Conservation (phyloP, 1,140 invertebrate genomes). For the Scaptomyza pallida region DNA sequence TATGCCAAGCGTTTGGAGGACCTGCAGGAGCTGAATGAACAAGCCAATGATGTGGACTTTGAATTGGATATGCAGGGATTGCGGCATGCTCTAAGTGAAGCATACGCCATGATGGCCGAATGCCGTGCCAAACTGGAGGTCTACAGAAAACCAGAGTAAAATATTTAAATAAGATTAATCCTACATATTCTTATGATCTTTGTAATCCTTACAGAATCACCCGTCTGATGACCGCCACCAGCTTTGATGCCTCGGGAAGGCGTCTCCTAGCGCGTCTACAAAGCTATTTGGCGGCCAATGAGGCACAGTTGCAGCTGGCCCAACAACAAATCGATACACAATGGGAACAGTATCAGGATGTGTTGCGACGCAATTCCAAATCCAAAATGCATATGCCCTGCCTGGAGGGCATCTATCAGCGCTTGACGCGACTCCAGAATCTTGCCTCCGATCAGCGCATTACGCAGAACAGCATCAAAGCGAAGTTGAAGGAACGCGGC, state of each 20-base stretch:
- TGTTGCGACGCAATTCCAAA: constrained; percentile 84
- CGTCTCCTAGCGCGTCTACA: constrained; percentile 86
- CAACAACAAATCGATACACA: constrained; percentile 86
- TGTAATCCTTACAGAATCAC: constrained; percentile 55
- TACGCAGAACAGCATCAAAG: constrained; percentile 84
- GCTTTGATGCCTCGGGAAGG: constrained; percentile 85
- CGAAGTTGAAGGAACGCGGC: constrained; percentile 67
- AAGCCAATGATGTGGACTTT: constrained; percentile 84
- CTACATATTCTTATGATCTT: neutral
- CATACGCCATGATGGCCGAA: constrained; percentile 87
- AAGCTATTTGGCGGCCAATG: constrained; percentile 86
- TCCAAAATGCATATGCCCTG: constrained; percentile 85
- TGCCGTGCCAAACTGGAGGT: constrained; percentile 85
- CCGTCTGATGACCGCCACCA: constrained; percentile 63
- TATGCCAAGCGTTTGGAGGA: constrained; percentile 85
- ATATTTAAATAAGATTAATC: neutral
- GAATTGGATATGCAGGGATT: constrained; percentile 83
- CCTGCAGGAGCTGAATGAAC: constrained; percentile 85
- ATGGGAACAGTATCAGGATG: constrained; percentile 86
- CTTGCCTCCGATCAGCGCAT: constrained; percentile 85
- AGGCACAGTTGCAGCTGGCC: constrained; percentile 86
- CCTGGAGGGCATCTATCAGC: constrained; percentile 88
- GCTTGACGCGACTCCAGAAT: constrained; percentile 87
- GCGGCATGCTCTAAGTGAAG: constrained; percentile 86
- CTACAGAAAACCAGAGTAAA: constrained; percentile 85